Percentiles rank a stretch among this genome's conserved stretches.
Evolutionary conservation across 2,888 invertebrate species (phyloP).

Genomic region (Spodoptera littoralis): DNA sequence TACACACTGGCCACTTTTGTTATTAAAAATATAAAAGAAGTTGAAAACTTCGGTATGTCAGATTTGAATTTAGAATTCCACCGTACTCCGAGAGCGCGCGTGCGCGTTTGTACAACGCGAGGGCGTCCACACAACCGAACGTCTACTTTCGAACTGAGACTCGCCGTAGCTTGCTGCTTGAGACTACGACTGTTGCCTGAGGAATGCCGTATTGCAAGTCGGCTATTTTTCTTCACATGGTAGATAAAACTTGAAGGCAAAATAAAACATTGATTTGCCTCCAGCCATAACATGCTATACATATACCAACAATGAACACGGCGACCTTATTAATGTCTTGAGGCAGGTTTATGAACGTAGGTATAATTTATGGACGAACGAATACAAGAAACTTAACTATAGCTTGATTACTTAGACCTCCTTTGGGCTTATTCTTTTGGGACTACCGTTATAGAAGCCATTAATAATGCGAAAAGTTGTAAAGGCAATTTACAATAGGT

Average conservation of each 20-base stretch:
- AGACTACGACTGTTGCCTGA: slow-evolving; percentile 58
- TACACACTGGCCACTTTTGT: slow-evolving; percentile 78
- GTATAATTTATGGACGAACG: slow-evolving; percentile 32
- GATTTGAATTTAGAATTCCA: slow-evolving; percentile 69
- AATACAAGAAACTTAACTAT: slow-evolving; percentile 24
- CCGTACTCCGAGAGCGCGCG: slow-evolving; percentile 71
- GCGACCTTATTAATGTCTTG: slow-evolving; percentile 41
- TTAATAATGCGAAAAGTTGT: slow-evolving; percentile 22
- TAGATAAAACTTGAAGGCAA: slow-evolving; percentile 71
- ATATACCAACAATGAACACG: slow-evolving; percentile 31
- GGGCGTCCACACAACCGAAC: slow-evolving; percentile 77
- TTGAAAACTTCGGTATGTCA: slow-evolving; percentile 59
- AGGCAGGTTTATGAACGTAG: slow-evolving; percentile 19
- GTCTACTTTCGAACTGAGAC: slow-evolving; percentile 85
- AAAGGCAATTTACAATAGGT: slow-evolving; percentile 4
- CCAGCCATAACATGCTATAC: slow-evolving; percentile 36
- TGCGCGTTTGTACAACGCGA: slow-evolving; percentile 61
- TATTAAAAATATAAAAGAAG: slow-evolving; percentile 48
- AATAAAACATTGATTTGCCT: slow-evolving; percentile 60
- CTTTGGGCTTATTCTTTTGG: slow-evolving; percentile 40
- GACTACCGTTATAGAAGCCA: slow-evolving; percentile 40
- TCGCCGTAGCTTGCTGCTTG: slow-evolving; percentile 27
- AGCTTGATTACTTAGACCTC: slow-evolving; percentile 50
- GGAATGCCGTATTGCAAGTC: slow-evolving; percentile 83
- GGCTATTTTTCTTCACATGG: slow-evolving; percentile 75